phyloP scores from a whole-genome alignment of 23 tunicate species.

The Halocynthia roretzi region DNA sequence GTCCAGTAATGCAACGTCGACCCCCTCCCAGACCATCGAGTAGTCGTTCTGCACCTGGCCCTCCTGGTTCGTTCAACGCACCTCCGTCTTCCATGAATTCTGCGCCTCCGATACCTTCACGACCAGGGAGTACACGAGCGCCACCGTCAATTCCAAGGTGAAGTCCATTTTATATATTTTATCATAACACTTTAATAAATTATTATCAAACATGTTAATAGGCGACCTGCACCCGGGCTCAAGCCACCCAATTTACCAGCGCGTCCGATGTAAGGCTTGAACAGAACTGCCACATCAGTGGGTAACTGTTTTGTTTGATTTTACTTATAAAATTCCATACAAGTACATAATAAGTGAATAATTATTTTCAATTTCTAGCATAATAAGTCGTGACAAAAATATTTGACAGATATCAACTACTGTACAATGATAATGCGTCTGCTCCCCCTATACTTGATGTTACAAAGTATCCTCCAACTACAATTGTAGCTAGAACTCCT shows the following conservation, averaged over 20 bases:
- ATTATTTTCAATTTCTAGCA: too few species aligned
- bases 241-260: constrained; percentile 27
- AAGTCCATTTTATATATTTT: not conserved
- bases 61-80: constrained; percentile 46
- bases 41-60: constrained; percentile 45
- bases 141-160: constrained; percentile 89
- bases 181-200: not conserved
- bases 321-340: too few species aligned
- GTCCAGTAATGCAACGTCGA: constrained; percentile 51
- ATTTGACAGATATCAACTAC: too few species aligned
- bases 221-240: constrained; percentile 25
- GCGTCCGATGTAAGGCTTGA: not conserved
- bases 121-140: constrained; percentile 48
- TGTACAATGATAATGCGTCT: too few species aligned
- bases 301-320: too few species aligned
- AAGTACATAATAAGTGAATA: too few species aligned
- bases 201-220: not conserved
- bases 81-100: constrained; percentile 47
- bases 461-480: too few species aligned
- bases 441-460: too few species aligned
- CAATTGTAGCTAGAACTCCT: too few species aligned
- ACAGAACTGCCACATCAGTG: too few species aligned
- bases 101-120: constrained; percentile 87
- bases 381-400: too few species aligned
- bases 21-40: constrained; percentile 55